Evolutionary conservation across 2,888 invertebrate species (phyloP), one percentile per base, ranked within the genome.

Genomic region (Ochropacha duplaris): DNA sequence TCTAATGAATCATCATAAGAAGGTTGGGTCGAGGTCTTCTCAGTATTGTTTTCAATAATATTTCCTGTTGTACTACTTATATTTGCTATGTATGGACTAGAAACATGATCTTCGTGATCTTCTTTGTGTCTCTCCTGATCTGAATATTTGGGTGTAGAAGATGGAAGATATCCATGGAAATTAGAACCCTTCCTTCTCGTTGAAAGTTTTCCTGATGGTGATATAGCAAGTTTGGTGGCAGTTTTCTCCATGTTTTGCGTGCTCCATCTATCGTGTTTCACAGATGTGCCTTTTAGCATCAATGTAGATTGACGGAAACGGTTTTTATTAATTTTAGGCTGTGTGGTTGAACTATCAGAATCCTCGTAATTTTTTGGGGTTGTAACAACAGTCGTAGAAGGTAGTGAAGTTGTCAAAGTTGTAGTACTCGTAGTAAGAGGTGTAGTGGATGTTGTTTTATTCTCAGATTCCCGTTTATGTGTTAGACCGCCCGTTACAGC

Each of bases 181-280:
- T 92, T 92, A 1, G 92, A 91, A 14, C 86, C 88, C 75, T 88
- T 90, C 70, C 92, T 81, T 67, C 91, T 80, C 36, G 80, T 64
- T 34, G 74, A 68, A 2, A 44, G 16, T 44, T 44, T 44, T 19
- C 44, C 44, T 19, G 44, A 44, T 6, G 44, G 44, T 3, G 76
- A 44, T 24, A 70, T 31, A 28, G 69, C 59, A 31, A 72, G 19
- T 54, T 70, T 62, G 31, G 76, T 70, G 62, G 69, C 74, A 55
- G 72, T 77, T 59, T 79, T 87, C 24, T 87, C 84, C 52, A 59
- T 55, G 31, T 64, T 49, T 26, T 64, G 66, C 6, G 62, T 57
- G 59, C 77, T 87, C 88, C 92, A 92, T 71, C 84, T 90, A 61
- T 92, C 92, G 58, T 91, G 90, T 58, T 91, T 92, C 0, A 90